These are phyloP conservation scores for Rattus norvegicus DNA, from an alignment of 2,113 vertebrate genomes.

Conservation along the genomic window GRCr8 NC_086037.1:7697001-7697500, in stretches of 20 bases:
- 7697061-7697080: neutral
- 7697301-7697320: neutral
- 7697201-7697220: neutral
- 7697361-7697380: neutral
- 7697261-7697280: neutral
- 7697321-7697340: neutral
- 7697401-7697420: neutral
- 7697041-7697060: neutral
- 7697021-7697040: neutral
- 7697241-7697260: constrained; percentile 19
- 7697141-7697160: neutral
- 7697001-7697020: neutral
- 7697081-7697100: neutral
- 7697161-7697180: neutral
- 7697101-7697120: neutral
- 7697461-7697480: neutral
- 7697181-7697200: constrained; percentile 2
- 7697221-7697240: neutral
- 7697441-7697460: neutral
- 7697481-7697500: neutral
- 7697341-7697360: neutral
- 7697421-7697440: neutral
- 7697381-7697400: neutral
- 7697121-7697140: neutral
- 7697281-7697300: neutral